Evolutionary conservation across 2,888 invertebrate genomes (phyloP).

Genomic region (Dynastes tityus): DNA sequence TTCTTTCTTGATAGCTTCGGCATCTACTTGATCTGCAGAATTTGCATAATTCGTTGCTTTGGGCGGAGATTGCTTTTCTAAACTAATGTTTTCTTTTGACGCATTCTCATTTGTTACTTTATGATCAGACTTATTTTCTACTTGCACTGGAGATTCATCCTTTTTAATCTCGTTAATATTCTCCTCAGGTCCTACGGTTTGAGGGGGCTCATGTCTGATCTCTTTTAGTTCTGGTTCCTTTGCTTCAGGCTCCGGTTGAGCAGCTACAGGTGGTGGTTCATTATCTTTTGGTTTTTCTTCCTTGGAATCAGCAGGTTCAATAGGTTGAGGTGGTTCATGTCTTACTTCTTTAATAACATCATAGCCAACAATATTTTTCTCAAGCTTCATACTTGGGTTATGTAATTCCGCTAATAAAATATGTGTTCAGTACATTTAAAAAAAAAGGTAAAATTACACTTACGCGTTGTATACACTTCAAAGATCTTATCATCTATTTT

Average conservation of each 20-base stretch:
- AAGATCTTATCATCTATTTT: constrained; percentile 29
- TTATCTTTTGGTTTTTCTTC: constrained; percentile 25
- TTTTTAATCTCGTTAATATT: constrained; percentile 38
- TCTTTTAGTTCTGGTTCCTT: constrained; percentile 60
- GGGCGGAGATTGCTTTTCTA: constrained; percentile 12
- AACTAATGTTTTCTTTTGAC: constrained; percentile 26
- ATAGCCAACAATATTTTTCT: constrained; percentile 24
- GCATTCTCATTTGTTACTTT: not conserved
- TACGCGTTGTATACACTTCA: constrained; percentile 46
- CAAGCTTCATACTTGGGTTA: constrained; percentile 20
- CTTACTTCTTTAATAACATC: constrained; percentile 63
- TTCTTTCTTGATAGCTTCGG: constrained; percentile 69
- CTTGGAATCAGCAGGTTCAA: constrained; percentile 60
- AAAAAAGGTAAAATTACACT: not conserved
- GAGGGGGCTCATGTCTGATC: constrained; percentile 67
- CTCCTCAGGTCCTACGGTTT: constrained; percentile 65
- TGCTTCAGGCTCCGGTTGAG: not conserved
- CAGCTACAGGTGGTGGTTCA: not conserved
- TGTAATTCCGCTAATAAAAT: constrained; percentile 25
- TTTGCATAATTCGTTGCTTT: constrained; percentile 54
- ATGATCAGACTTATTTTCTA: constrained; percentile 3
- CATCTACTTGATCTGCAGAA: constrained; percentile 67
- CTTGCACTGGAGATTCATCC: constrained; percentile 11
- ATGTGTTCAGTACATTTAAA: not conserved
- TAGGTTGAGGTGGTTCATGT: constrained; percentile 68